Evolutionary conservation across 2,113 vertebrate genomes (phyloP), one percentile per base, ranked within the genome.

Genomic region (Circaetus gallicus): DNA sequence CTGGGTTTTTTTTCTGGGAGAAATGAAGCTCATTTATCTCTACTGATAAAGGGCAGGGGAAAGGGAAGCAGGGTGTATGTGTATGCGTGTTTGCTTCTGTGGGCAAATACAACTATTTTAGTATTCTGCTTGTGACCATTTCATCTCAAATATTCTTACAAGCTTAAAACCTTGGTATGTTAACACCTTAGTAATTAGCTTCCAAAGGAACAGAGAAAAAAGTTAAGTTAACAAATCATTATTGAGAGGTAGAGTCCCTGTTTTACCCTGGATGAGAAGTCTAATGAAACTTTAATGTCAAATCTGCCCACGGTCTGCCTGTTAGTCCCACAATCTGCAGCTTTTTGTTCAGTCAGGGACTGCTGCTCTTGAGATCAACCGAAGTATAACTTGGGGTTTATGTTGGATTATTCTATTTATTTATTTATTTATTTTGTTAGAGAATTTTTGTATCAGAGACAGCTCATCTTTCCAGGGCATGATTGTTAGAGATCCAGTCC

Each of bases 241-340:
- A 50, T 13, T 69, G 20, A 32, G 40, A 61, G 7, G 9, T 43
- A 73, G 21, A 28, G 56, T 78, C 32, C 62, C 45, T 66, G 4
- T 86, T 94, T 82, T 43, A 82, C 2, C 6, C 32, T 82, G 49
- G 22, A 49, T 40, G 20, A 89, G 16, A 42, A 81, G 5, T 25
- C 40, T 21, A 89, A 65, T 7, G 13, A 89, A 85, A 45, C 34
- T 77, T 93, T 47, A 65, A 50, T n/a, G n/a, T 19, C 24, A 45
- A 50, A 66, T 80, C 43, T 88, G 13, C 26, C 13, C 77, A 5
- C 17, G 16, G 14, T 79, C 56, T 89, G 24, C 25, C 53, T 66
- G 5, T 53, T 62, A 21, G 28, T 62, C 6, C 21, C 21, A 10
- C 0, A 0, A 77, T 45, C 62, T 28, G n/a, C 13, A 73, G 25